A percentile compares a stretch with the other conserved stretches of the same genome.
These are phyloP conservation scores for Danaus chrysippus DNA, from an alignment of 2,888 invertebrate genomes.

Conservation along the genomic window DNA sequence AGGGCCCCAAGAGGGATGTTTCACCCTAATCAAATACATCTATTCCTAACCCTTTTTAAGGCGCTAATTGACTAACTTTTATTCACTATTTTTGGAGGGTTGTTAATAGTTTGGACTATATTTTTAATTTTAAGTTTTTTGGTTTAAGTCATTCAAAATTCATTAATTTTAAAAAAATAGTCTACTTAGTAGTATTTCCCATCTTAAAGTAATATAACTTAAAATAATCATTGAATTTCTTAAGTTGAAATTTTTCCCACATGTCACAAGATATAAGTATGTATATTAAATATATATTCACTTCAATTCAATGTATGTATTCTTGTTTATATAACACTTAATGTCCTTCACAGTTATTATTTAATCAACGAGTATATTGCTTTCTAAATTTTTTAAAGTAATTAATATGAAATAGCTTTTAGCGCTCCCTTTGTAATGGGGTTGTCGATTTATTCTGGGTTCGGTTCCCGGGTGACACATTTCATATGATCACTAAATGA, in stretches of 20 bases:
- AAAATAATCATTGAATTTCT: too few species aligned
- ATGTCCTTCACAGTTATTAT: slow-evolving; percentile 2
- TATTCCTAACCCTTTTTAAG: slow-evolving; percentile 29
- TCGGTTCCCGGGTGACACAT: slow-evolving; percentile 21
- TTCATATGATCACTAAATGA: slow-evolving; percentile 13
- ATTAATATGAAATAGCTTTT: slow-evolving; percentile 41
- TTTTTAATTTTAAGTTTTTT: slow-evolving; percentile 13
- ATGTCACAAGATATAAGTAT: too few species aligned
- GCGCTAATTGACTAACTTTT: slow-evolving; percentile 21
- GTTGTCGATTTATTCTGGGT: slow-evolving; percentile 24
- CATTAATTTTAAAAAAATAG: too few species aligned
- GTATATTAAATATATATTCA: too few species aligned
- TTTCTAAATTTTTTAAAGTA: slow-evolving; percentile 34
- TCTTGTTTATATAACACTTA: neutral
- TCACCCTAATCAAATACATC: slow-evolving; percentile 23
- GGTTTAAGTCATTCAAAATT: neutral
- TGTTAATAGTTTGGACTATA: neutral
- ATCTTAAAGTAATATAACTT: too few species aligned
- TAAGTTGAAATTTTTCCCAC: too few species aligned
- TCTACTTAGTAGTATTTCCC: too few species aligned
- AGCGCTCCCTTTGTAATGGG: slow-evolving; percentile 34
- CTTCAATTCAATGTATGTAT: neutral
- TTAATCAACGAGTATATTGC: slow-evolving; percentile 27
- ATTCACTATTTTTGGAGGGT: slow-evolving; percentile 14
- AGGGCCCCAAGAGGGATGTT: slow-evolving; percentile 25